Conservation (phyloP, 2,113 vertebrate species). For the Microcebus jonahi region DNA sequence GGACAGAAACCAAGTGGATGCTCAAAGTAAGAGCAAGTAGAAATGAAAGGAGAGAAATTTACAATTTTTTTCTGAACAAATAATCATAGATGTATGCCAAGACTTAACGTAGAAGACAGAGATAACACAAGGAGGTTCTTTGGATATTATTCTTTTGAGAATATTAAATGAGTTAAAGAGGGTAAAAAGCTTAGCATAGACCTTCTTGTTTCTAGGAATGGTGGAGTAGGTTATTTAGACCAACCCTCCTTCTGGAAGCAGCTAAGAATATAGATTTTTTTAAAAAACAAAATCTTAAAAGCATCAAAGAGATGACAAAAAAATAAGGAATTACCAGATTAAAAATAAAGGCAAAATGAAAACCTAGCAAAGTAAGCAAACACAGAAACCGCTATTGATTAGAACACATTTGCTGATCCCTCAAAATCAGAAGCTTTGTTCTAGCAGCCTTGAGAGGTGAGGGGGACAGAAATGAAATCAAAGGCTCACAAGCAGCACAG, state of each 20-base stretch:
- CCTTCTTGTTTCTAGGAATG: slow-evolving; percentile 46
- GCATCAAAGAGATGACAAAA: slow-evolving; percentile 46
- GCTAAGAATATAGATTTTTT: slow-evolving; percentile 25
- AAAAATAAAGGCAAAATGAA: slow-evolving; percentile 24
- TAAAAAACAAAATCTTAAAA: neutral
- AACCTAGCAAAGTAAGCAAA: neutral
- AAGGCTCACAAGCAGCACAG: neutral
- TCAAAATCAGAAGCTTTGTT: slow-evolving; percentile 23
- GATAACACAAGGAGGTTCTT: neutral
- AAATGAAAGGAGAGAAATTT: neutral
- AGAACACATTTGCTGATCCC: neutral
- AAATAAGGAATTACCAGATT: slow-evolving; percentile 37
- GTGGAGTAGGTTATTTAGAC: neutral
- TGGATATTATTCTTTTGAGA: neutral
- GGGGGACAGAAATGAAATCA: neutral
- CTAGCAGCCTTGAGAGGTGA: neutral
- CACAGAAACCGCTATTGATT: neutral
- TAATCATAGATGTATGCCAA: neutral
- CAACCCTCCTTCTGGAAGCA: slow-evolving; percentile 16
- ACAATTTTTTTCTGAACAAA: neutral
- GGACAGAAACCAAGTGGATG: neutral
- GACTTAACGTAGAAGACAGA: neutral
- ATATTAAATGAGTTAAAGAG: neutral
- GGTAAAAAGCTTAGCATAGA: neutral
- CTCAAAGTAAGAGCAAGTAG: neutral